Evolutionary conservation across 2,888 invertebrate species (phyloP), one percentile per base, ranked within the genome.

Genomic region (Andrena trimmerana): DNA sequence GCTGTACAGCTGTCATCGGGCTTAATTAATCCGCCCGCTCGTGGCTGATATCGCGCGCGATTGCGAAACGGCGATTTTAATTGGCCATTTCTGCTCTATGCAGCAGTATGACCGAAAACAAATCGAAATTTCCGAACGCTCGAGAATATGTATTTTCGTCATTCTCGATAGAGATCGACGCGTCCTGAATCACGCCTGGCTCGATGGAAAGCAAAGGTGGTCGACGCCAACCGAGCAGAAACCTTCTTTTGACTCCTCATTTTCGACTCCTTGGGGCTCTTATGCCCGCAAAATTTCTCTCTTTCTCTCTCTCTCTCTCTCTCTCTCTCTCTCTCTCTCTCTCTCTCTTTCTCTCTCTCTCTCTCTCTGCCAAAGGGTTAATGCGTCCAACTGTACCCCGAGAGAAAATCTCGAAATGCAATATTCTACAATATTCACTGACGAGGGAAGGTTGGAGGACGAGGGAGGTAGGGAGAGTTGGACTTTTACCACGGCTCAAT

Each of bases 401-500:
- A 84, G 82, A 88, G 86, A 87, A 85, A 88, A 90, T 88, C 86
- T 80, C 78, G 86, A 88, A 91, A 90, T 88, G 89, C 88, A 90
- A 90, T 92, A 90, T 90, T 90, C 88, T 85, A 85, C 83, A 86
- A 88, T 88, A 92, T 90, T 89, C 91, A 82, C 77, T 83, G 88
- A 83, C 81, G 81, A 83, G 71, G 83, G 84, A 86, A 81, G 72
- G 79, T 78, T 62, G 81, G 78, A 33, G 81, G 36, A 66, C 71
- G 78, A 74, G 72, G 81, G 60, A 60, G 76, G 24, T 36, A 52
- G 63, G 67, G 76, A 63, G 74, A 81, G 81, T 86, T 83, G 90
- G 87, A 91, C 89, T 91, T 92, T 92, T 92, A 91, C 89, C 90
- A 86, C 85, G 89, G 88, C 90, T 92, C 92, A 91, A 92, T 92